A percentile compares a stretch with the other conserved stretches of the same genome.
These are phyloP conservation scores for Sorex maritimensis DNA, from an alignment of 2,797 vertebrate genomes.

Conservation along the genomic window DNA sequence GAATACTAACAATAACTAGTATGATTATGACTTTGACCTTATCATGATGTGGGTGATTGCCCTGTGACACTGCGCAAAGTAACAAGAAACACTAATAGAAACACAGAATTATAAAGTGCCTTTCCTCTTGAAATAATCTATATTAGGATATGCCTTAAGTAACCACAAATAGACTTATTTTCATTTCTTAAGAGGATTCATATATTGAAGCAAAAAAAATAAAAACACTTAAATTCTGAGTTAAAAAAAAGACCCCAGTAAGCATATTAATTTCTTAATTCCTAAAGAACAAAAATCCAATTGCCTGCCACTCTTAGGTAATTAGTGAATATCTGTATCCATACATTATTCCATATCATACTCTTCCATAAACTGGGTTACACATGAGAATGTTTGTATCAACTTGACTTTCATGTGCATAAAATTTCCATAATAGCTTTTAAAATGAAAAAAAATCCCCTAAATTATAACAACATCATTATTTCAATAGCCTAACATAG, in stretches of 20 bases:
- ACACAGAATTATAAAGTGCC: not conserved
- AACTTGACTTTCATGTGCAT: constrained; percentile 16
- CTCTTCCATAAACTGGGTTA: not conserved
- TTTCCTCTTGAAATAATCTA: constrained; percentile 50
- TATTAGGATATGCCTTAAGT: not conserved
- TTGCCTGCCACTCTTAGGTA: not conserved
- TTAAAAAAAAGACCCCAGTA: too few relatives aligned
- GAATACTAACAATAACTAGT: not conserved
- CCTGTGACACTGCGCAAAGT: not conserved
- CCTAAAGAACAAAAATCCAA: constrained; percentile 52
- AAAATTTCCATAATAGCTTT: constrained; percentile 41
- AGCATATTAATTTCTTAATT: constrained; percentile 29
- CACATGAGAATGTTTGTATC: not conserved
- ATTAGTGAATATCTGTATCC: not conserved
- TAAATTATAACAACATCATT: constrained; percentile 23
- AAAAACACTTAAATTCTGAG: too few relatives aligned
- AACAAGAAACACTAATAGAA: constrained; percentile 25
- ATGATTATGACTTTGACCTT: constrained; percentile 26
- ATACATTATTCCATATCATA: not conserved
- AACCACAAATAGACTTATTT: constrained; percentile 44
- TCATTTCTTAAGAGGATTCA: constrained; percentile 26
- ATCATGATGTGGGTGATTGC: constrained; percentile 9
- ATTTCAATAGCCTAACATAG: constrained; percentile 47
- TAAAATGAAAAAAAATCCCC: not conserved
- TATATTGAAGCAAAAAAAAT: constrained; percentile 11